Evolutionary conservation across 1,140 invertebrate species (phyloP), one percentile per base, ranked within the genome.

Genomic region (Drosophila orosa): DNA sequence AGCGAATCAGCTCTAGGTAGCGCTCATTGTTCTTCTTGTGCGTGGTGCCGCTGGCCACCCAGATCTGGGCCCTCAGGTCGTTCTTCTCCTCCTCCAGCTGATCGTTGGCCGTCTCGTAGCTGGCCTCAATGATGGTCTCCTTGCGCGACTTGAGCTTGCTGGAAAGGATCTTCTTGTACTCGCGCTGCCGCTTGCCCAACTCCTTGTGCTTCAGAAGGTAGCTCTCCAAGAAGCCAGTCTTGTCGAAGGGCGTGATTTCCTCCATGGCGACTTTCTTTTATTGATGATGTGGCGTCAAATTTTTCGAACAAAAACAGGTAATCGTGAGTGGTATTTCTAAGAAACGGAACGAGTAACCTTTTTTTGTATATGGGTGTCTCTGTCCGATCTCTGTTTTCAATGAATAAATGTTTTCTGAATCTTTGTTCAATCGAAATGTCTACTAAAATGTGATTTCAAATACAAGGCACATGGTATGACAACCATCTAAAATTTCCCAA

Each of bases 111-210:
- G 83, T 91, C 50, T 92, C 89, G 40, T 73, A 91, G 40, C 87
- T 92, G 12, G 81, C 71, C 68, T 85, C 80, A 17, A 91, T 75
- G 39, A 91, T 91, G 0, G 87, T 90, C 12, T 92, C 91, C 27
- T 91, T 84, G 17, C 90, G 87, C 0, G 84, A 67, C 57, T 80
- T 79, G 1, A 90, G 58, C 44, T 91, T 90, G 22, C 82, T 80
- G 5, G 80, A 78, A 0, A 91, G 69, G 24, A 91, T 59, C 55
- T 90, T 91, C 65, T 91, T 92, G 59, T 92, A 92, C 50, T 92
- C 89, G 2, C 90, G 74, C 60, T 92, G 91, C 0, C 87, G 78
- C 62, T 87, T 90, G 3, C 82, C 78, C 9, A 92, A 50, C 56
- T 92, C 91, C 9, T 76, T 78, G 56, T 91, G 90, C 72, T 91